These are phyloP conservation scores for Bubo scandiacus DNA, from an alignment of 2,113 vertebrate species.

Conservation along the genomic window DNA sequence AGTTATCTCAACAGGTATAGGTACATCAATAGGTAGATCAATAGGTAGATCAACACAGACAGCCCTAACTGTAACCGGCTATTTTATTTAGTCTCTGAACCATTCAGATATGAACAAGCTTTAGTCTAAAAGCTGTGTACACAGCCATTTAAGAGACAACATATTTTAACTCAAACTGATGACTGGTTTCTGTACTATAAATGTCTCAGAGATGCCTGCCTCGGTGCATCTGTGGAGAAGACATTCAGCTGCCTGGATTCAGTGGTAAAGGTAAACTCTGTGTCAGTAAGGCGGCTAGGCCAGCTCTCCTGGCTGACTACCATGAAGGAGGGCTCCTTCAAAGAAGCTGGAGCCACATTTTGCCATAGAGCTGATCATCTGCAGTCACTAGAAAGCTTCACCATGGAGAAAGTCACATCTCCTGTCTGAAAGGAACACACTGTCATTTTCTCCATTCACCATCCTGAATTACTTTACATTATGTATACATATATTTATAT, in stretches of 20 bases:
- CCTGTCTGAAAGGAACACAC: background rate
- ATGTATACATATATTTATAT: background rate
- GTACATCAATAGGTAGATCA: background rate
- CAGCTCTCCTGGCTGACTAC: background rate
- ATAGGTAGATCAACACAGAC: background rate
- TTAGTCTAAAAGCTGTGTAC: background rate
- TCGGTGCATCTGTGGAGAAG: background rate
- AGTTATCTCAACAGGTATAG: background rate
- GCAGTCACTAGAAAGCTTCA: background rate
- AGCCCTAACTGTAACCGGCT: background rate
- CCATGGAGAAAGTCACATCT: fast-evolving
- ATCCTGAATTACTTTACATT: background rate
- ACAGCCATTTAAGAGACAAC: background rate
- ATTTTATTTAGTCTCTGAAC: background rate
- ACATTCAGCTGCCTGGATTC: background rate
- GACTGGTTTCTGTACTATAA: background rate
- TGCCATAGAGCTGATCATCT: background rate
- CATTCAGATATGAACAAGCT: background rate
- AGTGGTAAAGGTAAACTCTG: background rate
- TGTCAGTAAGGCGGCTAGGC: background rate
- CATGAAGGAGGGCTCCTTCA: background rate
- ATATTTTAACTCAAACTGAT: background rate
- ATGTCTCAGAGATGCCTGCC: background rate
- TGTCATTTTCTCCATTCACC: background rate
- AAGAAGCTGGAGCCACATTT: background rate